These are phyloP conservation scores for Delia radicum DNA, from an alignment of 1,140 invertebrate genomes.

Conservation along the genomic window DNA sequence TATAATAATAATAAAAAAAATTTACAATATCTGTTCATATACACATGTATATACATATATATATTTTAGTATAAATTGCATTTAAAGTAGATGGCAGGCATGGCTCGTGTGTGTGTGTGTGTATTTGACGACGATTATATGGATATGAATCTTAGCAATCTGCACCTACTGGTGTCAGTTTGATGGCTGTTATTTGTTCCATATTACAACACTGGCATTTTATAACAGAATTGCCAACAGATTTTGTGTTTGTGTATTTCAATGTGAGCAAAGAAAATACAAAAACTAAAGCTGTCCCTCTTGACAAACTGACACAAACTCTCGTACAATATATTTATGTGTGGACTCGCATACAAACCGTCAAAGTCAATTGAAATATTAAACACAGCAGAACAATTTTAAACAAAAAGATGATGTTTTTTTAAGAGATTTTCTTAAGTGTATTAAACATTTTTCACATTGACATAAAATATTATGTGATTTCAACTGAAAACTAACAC, in stretches of 20 bases:
- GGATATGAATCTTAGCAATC: not conserved
- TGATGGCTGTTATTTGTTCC: conserved; percentile 2
- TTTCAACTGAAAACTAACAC: no score
- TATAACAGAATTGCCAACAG: not conserved
- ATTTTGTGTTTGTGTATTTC: not conserved
- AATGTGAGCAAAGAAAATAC: not conserved
- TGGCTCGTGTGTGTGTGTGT: not conserved
- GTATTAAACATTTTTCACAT: no score
- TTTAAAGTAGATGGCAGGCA: not conserved
- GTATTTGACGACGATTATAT: not conserved
- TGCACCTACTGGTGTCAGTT: conserved; percentile 3
- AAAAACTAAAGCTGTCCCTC: not conserved
- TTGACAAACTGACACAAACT: not conserved
- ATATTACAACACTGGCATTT: not conserved
- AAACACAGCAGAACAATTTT: no score
- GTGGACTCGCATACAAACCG: not conserved
- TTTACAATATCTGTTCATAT: no score
- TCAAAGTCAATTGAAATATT: no score
- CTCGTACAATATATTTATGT: no score
- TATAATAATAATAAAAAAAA: not conserved
- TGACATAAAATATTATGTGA: no score
- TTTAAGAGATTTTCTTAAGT: no score
- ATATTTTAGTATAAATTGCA: no score
- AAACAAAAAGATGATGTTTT: no score
- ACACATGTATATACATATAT: no score